These are phyloP conservation scores for Nasonovia ribisnigri DNA, from an alignment of 2,888 invertebrate genomes.

Conservation along the genomic window DNA sequence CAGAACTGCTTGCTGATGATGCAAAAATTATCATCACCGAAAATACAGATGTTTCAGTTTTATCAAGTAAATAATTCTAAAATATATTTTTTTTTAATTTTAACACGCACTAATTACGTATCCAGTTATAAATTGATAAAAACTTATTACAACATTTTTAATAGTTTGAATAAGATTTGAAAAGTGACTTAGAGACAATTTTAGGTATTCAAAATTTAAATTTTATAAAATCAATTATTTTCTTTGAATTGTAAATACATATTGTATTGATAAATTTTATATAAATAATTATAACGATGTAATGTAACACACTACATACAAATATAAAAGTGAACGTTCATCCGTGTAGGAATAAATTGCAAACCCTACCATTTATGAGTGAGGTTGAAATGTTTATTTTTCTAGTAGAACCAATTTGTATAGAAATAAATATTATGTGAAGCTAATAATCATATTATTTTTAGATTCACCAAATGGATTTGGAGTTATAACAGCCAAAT, in stretches of 20 bases:
- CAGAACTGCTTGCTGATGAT: conserved; percentile 49
- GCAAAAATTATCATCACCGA: conserved; percentile 32
- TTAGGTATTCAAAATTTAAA: too few relatives aligned
- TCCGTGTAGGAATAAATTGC: background rate
- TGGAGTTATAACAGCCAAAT: conserved; percentile 70
- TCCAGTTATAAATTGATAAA: too few relatives aligned
- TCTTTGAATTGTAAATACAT: too few relatives aligned
- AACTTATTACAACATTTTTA: too few relatives aligned
- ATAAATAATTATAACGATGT: too few relatives aligned
- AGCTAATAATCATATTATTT: conserved; percentile 73
- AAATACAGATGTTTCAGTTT: conserved; percentile 33
- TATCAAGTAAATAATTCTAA: conserved; percentile 33
- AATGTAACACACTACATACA: too few relatives aligned
- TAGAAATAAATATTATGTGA: background rate
- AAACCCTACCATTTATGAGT: conserved; percentile 65
- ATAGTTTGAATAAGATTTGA: too few relatives aligned
- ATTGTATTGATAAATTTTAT: too few relatives aligned
- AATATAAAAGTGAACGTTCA: too few relatives aligned
- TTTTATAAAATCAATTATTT: too few relatives aligned
- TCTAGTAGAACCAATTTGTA: background rate
- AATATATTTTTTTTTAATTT: background rate
- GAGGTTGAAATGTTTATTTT: conserved; percentile 64
- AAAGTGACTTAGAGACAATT: too few relatives aligned
- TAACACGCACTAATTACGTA: too few relatives aligned
- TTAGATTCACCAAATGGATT: conserved; percentile 69